These are phyloP conservation scores for Ictalurus furcatus DNA, from an alignment of 2,113 vertebrate species.

Conservation along the genomic window DNA sequence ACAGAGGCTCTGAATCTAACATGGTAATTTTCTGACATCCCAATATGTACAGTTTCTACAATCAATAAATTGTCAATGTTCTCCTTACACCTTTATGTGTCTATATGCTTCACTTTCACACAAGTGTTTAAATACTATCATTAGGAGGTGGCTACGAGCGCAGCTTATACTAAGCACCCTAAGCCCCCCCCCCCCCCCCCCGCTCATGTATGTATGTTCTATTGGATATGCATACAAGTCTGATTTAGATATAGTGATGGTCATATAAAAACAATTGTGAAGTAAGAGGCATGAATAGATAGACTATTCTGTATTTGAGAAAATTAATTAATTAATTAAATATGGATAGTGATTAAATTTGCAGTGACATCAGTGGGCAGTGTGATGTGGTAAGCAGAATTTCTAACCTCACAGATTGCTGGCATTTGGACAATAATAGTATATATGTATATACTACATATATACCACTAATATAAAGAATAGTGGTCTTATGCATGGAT, in stretches of 20 bases:
- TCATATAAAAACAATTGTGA: neutral
- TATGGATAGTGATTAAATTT: neutral
- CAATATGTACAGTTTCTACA: neutral
- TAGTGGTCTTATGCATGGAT: neutral
- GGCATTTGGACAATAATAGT: slow-evolving; percentile 16
- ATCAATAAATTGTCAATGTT: neutral
- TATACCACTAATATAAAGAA: too few species aligned
- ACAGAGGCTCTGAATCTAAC: neutral
- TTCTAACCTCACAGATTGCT: neutral
- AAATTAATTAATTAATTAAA: neutral
- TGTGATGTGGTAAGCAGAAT: neutral
- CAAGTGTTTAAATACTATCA: neutral
- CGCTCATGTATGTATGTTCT: neutral
- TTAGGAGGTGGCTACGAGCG: neutral
- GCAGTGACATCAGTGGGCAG: neutral
- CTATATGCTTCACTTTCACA: neutral
- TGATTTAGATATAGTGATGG: neutral
- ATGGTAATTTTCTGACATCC: neutral
- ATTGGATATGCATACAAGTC: neutral
- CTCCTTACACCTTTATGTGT: neutral
- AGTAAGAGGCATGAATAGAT: neutral
- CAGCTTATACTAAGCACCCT: neutral
- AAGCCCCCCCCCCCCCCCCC: too few species aligned
- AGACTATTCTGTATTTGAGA: neutral
- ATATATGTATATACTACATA: neutral